phyloP scores from a whole-genome alignment of 2,888 invertebrate species.

The Pasiphila rectangulata region DNA sequence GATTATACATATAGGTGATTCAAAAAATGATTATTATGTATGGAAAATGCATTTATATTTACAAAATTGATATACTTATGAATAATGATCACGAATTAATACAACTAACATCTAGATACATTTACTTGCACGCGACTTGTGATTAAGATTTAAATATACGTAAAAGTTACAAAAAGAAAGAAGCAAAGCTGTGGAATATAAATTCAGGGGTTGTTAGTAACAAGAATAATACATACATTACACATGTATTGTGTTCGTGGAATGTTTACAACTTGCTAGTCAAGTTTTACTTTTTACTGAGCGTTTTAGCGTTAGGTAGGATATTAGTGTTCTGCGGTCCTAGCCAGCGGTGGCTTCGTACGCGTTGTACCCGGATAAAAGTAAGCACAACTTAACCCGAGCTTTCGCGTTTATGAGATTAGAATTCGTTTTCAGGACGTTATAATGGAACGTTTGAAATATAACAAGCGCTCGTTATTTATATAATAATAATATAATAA shows the following conservation, averaged over 20 bases:
- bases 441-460: too few relatives aligned
- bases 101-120: slow-evolving; percentile 31
- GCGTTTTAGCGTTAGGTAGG: neutral
- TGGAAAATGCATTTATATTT: slow-evolving; percentile 47
- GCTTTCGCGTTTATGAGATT: too few relatives aligned
- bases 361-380: too few relatives aligned
- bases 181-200: slow-evolving; percentile 11
- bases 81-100: slow-evolving; percentile 34
- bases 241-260: slow-evolving; percentile 21
- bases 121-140: slow-evolving; percentile 18
- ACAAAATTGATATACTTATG: slow-evolving; percentile 29
- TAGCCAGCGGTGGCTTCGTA: too few relatives aligned
- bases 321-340: neutral
- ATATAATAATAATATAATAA: too few relatives aligned
- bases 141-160: slow-evolving; percentile 15
- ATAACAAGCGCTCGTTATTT: too few relatives aligned
- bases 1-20: slow-evolving; percentile 38
- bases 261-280: slow-evolving; percentile 23
- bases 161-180: slow-evolving; percentile 1
- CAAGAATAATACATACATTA: slow-evolving; percentile 16
- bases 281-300: neutral
- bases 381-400: too few relatives aligned
- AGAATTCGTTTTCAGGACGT: too few relatives aligned
- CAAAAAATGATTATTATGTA: slow-evolving; percentile 43
- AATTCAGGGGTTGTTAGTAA: slow-evolving; percentile 12